These are phyloP conservation scores for Varroa destructor DNA, from an alignment of 1,140 invertebrate genomes.

Conservation along the genomic window DNA sequence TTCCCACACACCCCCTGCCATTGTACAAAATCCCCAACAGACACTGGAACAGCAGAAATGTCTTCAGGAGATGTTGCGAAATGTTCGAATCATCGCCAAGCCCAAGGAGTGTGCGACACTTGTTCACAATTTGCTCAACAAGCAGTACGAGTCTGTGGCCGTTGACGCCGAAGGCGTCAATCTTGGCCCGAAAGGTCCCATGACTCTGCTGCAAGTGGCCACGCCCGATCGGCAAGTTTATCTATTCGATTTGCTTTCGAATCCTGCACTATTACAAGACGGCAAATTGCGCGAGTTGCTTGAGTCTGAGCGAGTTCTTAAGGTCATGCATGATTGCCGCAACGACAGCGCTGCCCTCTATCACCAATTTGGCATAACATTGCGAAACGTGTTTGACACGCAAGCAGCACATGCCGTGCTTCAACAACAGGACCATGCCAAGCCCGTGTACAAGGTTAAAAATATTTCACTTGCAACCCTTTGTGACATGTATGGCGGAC, in stretches of 20 bases:
- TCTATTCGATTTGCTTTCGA: constrained; percentile 76
- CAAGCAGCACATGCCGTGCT: constrained; percentile 84
- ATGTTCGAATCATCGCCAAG: constrained; percentile 35
- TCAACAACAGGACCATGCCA: constrained; percentile 73
- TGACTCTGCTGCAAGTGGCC: constrained; percentile 73
- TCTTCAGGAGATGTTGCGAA: constrained; percentile 28
- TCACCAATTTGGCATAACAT: constrained; percentile 68
- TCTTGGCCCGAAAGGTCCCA: constrained; percentile 51
- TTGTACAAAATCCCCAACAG: constrained; percentile 30
- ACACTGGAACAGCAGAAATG: constrained; percentile 25
- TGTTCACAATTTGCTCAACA: constrained; percentile 57
- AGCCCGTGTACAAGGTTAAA: constrained; percentile 84
- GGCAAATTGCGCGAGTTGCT: constrained; percentile 64
- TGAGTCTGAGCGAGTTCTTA: constrained; percentile 65
- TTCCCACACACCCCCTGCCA: background rate
- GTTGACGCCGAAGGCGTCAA: constrained; percentile 85
- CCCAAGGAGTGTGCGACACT: constrained; percentile 52
- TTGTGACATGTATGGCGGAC: constrained; percentile 69
- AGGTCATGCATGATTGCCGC: constrained; percentile 87
- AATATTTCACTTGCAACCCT: constrained; percentile 74
- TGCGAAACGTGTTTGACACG: constrained; percentile 85
- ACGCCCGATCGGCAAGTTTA: constrained; percentile 45
- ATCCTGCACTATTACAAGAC: constrained; percentile 60
- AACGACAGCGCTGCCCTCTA: constrained; percentile 79
- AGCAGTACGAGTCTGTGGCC: constrained; percentile 49